phyloP scores from a whole-genome alignment of 1,140 invertebrate genomes.

The Protaetia brevitarsis region DNA sequence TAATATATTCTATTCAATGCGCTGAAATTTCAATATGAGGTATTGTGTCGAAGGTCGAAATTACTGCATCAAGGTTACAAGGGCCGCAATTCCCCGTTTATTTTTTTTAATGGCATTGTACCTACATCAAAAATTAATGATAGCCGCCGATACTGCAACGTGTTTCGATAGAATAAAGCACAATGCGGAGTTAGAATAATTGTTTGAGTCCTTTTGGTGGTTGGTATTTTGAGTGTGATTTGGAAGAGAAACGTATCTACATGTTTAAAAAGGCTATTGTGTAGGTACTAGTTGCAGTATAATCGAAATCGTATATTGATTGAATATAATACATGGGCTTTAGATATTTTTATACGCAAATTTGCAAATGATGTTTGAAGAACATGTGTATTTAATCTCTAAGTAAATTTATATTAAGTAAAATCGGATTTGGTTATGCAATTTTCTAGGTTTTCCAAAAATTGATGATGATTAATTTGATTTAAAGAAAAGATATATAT shows the following conservation, averaged over 20 bases:
- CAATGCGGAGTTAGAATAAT: slow-evolving; percentile 2
- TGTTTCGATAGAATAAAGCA: neutral
- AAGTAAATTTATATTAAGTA: no score
- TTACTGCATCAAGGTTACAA: neutral
- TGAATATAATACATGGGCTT: no score
- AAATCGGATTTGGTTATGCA: no score
- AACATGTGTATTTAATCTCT: no score
- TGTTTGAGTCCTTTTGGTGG: neutral
- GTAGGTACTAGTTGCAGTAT: no score
- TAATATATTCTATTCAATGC: neutral
- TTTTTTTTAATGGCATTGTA: neutral
- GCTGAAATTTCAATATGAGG: neutral
- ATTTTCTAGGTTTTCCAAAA: no score
- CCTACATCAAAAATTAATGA: neutral
- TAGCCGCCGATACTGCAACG: neutral
- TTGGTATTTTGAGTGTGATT: neutral
- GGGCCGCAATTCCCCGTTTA: neutral
- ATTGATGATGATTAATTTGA: no score
- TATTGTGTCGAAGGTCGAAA: neutral
- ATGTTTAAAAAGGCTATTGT: neutral
- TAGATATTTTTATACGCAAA: no score
- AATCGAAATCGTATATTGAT: no score
- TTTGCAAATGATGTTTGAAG: no score
- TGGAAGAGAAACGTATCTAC: neutral
- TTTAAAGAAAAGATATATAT: no score